These are phyloP conservation scores for Apoda limacodes DNA, from an alignment of 2,888 invertebrate species.

Conservation along the genomic window DNA sequence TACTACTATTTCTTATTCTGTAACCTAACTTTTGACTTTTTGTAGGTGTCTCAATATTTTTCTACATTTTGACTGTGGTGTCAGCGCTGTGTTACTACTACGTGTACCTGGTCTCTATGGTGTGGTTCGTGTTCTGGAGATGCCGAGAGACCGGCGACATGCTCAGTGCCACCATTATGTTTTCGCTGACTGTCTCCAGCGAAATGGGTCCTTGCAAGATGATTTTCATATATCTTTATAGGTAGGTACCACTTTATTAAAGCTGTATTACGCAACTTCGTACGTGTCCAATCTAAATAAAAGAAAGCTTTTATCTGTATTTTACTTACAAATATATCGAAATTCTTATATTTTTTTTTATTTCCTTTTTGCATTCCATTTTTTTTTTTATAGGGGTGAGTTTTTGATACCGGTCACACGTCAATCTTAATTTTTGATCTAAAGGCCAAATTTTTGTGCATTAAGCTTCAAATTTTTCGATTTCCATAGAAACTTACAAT, in stretches of 20 bases:
- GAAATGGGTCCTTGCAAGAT: slow-evolving; percentile 30
- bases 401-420: too few species aligned
- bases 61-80: slow-evolving; percentile 24
- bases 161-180: slow-evolving; percentile 25
- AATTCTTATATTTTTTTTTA: too few species aligned
- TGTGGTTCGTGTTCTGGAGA: slow-evolving; percentile 34
- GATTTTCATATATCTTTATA: slow-evolving; percentile 27
- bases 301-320: too few species aligned
- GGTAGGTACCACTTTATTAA: slow-evolving; percentile 27
- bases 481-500: too few species aligned
- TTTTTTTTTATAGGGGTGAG: too few species aligned
- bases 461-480: too few species aligned
- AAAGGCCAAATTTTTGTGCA: too few species aligned
- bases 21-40: slow-evolving; percentile 3
- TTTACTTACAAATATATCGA: too few species aligned
- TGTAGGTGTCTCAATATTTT: slow-evolving; percentile 28
- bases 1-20: neutral
- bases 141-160: slow-evolving; percentile 28
- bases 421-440: too few species aligned
- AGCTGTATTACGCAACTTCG: too few species aligned
- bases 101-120: slow-evolving; percentile 30
- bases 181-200: slow-evolving; percentile 33
- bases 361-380: too few species aligned
- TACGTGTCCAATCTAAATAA: too few species aligned
- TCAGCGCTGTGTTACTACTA: slow-evolving; percentile 28